Evolutionary conservation across 2,888 invertebrate genomes (phyloP).

Genomic region (Poecilus cupreus): DNA sequence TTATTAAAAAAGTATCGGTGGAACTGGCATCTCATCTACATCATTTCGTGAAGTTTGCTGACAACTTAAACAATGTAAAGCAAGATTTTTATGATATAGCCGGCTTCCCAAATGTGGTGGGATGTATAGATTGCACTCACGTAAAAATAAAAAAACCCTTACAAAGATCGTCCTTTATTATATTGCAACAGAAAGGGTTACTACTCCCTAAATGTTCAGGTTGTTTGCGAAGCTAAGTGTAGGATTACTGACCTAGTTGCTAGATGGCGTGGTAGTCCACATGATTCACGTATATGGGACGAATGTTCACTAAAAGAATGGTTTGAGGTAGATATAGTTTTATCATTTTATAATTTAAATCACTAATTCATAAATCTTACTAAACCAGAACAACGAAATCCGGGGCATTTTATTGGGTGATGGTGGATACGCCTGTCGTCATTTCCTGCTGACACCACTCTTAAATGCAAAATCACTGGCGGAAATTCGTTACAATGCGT

Average conservation of each 20-base stretch:
- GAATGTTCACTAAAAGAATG: not conserved
- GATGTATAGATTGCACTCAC: not conserved
- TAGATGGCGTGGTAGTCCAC: constrained; percentile 16
- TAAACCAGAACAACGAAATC: constrained; percentile 8
- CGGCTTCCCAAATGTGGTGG: not conserved
- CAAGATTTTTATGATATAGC: not conserved
- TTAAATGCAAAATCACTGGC: not conserved
- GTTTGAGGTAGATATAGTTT: not conserved
- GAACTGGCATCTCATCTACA: not conserved
- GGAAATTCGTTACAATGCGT: constrained; percentile 8
- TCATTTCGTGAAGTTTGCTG: not conserved
- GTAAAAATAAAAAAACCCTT: not conserved
- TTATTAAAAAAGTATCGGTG: not conserved
- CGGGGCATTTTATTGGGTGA: constrained; percentile 31
- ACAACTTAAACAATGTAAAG: not conserved
- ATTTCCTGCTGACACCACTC: constrained; percentile 20
- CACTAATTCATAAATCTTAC: not conserved
- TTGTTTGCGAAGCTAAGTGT: constrained; percentile 10
- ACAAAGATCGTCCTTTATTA: not conserved
- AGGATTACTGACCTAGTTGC: constrained; percentile 18
- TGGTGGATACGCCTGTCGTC: constrained; percentile 11
- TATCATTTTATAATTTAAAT: not conserved
- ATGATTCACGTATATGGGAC: not conserved
- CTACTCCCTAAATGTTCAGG: not conserved
- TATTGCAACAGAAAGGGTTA: not conserved